Evolutionary conservation across 2,888 invertebrate genomes (phyloP).

Genomic region (Melangyna quadrimaculata): DNA sequence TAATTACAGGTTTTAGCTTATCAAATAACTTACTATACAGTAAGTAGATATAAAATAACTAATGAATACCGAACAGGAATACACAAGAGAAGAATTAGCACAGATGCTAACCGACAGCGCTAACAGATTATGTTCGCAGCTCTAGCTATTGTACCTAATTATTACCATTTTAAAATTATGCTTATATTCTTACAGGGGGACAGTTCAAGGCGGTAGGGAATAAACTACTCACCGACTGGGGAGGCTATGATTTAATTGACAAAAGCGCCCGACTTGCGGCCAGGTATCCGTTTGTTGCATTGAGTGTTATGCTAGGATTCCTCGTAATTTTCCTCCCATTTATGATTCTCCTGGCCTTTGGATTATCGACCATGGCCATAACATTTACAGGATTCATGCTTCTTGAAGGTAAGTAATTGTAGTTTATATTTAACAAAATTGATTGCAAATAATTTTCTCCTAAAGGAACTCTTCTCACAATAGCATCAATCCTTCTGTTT

Average conservation of each 20-base stretch:
- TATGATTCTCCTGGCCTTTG: slow-evolving; percentile 77
- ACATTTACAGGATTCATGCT: slow-evolving; percentile 80
- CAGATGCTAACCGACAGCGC: slow-evolving; percentile 44
- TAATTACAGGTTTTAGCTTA: neutral
- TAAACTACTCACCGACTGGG: slow-evolving; percentile 48
- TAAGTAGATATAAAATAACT: too few relatives aligned
- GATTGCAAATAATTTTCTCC: neutral
- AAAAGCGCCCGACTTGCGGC: slow-evolving; percentile 67
- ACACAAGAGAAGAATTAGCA: slow-evolving; percentile 58
- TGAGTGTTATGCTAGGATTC: slow-evolving; percentile 52
- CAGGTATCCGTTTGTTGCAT: slow-evolving; percentile 72
- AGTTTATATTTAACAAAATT: neutral
- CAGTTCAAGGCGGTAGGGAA: slow-evolving; percentile 49
- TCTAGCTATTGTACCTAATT: neutral
- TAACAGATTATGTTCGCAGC: slow-evolving; percentile 47
- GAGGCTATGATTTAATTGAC: slow-evolving; percentile 67
- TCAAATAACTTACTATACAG: neutral
- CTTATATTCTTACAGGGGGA: slow-evolving; percentile 27
- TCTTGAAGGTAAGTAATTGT: slow-evolving; percentile 77
- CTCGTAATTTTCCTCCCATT: slow-evolving; percentile 76
- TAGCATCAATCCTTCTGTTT: slow-evolving; percentile 77
- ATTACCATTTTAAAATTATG: neutral
- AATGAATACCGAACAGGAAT: slow-evolving; percentile 39
- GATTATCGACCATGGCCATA: slow-evolving; percentile 77
- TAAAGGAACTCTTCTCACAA: slow-evolving; percentile 78